phyloP scores from a whole-genome alignment of 2,888 invertebrate genomes.

The Parnassius orleans region DNA sequence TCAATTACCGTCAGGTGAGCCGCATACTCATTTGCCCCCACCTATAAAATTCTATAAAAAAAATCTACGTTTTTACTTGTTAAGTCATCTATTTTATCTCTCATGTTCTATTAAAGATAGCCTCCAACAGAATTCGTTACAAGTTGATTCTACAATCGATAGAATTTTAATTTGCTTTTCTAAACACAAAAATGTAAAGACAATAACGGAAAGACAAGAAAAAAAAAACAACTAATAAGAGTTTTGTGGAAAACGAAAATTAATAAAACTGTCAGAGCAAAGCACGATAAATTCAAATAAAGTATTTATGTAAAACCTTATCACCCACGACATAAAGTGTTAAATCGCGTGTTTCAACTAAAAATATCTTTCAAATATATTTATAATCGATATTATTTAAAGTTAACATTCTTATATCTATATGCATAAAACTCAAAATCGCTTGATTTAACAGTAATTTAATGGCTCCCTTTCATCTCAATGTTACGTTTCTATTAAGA shows the following conservation, averaged over 20 bases:
- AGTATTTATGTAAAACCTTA: neutral
- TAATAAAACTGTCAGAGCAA: conserved; percentile 59
- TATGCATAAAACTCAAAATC: conserved; percentile 26
- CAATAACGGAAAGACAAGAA: conserved; percentile 34
- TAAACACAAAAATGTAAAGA: conserved; percentile 9
- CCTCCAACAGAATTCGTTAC: too few species aligned
- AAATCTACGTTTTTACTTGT: too few species aligned
- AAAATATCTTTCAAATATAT: neutral
- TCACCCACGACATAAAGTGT: neutral
- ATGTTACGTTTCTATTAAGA: conserved; percentile 64
- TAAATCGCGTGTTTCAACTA: conserved; percentile 4
- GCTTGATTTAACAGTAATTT: conserved; percentile 8
- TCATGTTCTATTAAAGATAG: too few species aligned
- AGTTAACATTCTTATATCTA: conserved; percentile 18
- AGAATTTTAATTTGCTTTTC: too few species aligned
- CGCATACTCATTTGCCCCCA: too few species aligned
- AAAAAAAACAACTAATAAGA: conserved; percentile 39
- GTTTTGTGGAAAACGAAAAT: conserved; percentile 49
- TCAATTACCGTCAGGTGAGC: too few species aligned
- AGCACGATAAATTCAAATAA: conserved; percentile 24
- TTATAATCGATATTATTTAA: conserved; percentile 9
- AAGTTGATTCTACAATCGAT: too few species aligned
- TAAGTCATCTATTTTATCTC: too few species aligned
- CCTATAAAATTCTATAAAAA: too few species aligned
- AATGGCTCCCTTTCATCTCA: conserved; percentile 40